Base-by-base conservation (phyloP, 2,797 vertebrate genomes). In the Brotula barbata region DNA sequence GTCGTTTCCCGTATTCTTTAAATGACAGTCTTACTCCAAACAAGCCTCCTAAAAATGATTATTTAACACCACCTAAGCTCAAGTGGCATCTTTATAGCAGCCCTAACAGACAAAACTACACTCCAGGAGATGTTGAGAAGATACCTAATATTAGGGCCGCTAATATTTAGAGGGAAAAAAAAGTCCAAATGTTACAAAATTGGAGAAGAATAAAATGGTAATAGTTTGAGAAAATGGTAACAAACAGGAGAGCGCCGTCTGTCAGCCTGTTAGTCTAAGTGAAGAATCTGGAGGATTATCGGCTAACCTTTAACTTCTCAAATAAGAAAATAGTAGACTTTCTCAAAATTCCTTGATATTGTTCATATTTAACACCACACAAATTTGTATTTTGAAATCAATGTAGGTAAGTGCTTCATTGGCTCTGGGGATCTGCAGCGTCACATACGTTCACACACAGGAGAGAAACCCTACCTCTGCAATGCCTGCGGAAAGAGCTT, bases 401-500 rank as follows among this genome's bases (percentile, higher is more conserved):
- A 48, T 39, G n/a, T 20, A 99, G 96, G 95, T 0, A 98, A 96
- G 43, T 90, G 93, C 33, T 98, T 99, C 28, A 92, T 93, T 0
- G 95, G 94, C 14, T 97, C 96, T 0, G 96, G 96, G 5, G 96
- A 98, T 82, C 92, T 99, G 54, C 95, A 93, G 59, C 90, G 97
- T 20, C 97, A 99, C 0, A 90, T 97, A 39, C 88, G 96, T 25
- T 96, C 95, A 0, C 97, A 98, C 73, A 98, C 97, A 0, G 97
- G 97, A 28, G 97, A 99, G 83, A 95, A 95, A 56, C 97, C 97
- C 0, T 98, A 98, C 58, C 72, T 87, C 1, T 98, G 96, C 9
- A 93, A 93, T 14, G 84, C 93, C 7, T 99, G 97, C 3, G 91
- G 87, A 55, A 98, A 96, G 74, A 93, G 94, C 75, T 99, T 99